phyloP scores from a whole-genome alignment of 2,888 invertebrate genomes.

The Melieria picta region DNA sequence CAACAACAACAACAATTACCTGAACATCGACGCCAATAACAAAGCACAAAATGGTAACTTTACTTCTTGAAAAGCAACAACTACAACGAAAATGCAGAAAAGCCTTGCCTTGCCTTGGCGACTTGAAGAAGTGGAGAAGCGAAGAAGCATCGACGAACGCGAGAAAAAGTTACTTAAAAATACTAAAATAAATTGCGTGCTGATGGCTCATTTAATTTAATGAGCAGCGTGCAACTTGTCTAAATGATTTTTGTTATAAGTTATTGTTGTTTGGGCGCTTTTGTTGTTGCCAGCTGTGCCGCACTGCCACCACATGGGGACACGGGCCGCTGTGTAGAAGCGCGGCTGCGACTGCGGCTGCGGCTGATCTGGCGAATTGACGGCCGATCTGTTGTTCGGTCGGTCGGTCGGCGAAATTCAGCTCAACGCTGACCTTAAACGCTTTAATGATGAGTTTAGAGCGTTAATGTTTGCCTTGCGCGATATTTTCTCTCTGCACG shows the following conservation, averaged over 20 bases:
- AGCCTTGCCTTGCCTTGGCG: neutral
- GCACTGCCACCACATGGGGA: too few species aligned
- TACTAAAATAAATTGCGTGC: slow-evolving; percentile 65
- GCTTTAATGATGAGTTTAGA: slow-evolving; percentile 22
- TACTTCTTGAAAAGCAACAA: too few species aligned
- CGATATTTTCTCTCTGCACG: neutral
- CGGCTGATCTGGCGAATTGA: too few species aligned
- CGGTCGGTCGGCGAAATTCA: neutral
- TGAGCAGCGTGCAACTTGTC: slow-evolving; percentile 65
- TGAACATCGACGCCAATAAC: too few species aligned
- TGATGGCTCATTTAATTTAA: slow-evolving; percentile 66
- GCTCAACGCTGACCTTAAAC: slow-evolving; percentile 13
- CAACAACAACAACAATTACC: neutral
- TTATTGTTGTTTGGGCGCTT: slow-evolving; percentile 12
- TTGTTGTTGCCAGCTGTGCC: neutral
- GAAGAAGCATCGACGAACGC: too few species aligned
- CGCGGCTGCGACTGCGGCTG: too few species aligned
- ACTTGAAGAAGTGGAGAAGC: neutral
- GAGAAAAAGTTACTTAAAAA: slow-evolving; percentile 51
- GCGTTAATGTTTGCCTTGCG: neutral
- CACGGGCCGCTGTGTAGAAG: too few species aligned
- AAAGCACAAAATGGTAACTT: too few species aligned
- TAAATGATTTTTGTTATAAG: slow-evolving; percentile 57
- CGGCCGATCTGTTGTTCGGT: too few species aligned
- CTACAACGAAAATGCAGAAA: neutral